A percentile compares a stretch with the other conserved stretches of the same genome.
phyloP scores from a whole-genome alignment of 2,888 invertebrate genomes.

The Hypsopygia costalis region DNA sequence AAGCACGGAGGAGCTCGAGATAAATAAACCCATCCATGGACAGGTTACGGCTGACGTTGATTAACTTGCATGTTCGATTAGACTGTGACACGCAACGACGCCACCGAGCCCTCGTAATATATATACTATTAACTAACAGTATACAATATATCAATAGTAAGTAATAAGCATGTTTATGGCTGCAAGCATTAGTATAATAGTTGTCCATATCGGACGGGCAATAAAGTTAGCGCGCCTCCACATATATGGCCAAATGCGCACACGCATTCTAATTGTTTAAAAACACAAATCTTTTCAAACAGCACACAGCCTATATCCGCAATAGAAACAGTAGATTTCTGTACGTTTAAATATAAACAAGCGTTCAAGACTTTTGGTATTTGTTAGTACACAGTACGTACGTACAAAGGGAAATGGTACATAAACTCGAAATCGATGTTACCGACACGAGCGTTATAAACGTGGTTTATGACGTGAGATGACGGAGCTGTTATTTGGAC shows the following conservation, averaged over 20 bases:
- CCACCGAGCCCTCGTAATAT: no score
- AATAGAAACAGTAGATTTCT: background rate
- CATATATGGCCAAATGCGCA: background rate
- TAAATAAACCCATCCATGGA: no score
- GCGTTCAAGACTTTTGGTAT: background rate
- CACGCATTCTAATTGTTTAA: background rate
- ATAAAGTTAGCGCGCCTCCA: background rate
- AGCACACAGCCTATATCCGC: background rate
- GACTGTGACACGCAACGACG: no score
- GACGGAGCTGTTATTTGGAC: constrained; percentile 41
- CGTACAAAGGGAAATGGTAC: constrained; percentile 14
- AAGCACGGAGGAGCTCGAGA: no score
- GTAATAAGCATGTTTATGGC: background rate
- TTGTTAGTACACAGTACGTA: background rate
- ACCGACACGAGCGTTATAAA: constrained; percentile 36
- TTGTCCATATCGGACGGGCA: background rate
- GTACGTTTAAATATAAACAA: constrained; percentile 1
- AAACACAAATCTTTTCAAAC: background rate
- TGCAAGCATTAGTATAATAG: background rate
- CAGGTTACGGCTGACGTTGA: no score
- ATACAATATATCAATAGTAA: background rate
- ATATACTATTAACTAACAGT: no score
- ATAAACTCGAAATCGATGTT: constrained; percentile 33
- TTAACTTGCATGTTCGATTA: no score
- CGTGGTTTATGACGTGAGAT: constrained; percentile 50